Evolutionary conservation across 2,113 vertebrate species (phyloP).

Genomic region (Melospiza melodia): DNA sequence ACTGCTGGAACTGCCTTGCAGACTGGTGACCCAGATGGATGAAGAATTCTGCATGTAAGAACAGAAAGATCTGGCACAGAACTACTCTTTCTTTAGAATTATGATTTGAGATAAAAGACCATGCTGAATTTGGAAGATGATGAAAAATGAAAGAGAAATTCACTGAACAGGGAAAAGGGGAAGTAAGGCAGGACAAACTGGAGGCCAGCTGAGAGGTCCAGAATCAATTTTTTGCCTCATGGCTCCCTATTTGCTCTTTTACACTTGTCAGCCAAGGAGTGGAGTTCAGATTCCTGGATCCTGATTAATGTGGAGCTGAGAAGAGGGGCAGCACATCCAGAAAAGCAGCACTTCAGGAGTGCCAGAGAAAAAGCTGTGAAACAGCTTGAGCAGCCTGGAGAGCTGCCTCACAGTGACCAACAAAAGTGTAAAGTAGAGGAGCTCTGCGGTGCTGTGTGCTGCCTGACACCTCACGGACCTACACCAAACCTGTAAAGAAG

Average conservation of each 20-base stretch:
- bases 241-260: not conserved
- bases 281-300: not conserved
- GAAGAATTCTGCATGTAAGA: not conserved
- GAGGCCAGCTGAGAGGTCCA: not conserved
- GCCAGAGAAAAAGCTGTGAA: not conserved
- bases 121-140: not conserved
- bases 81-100: not conserved
- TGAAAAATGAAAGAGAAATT: not conserved
- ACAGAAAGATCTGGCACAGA: not conserved
- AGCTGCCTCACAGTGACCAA: not conserved
- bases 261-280: not conserved
- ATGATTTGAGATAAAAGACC: not conserved
- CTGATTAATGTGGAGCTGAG: not conserved
- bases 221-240: not conserved
- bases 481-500: not conserved
- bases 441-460: not conserved
- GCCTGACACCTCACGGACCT: not conserved
- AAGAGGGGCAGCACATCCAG: not conserved
- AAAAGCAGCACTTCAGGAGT: not conserved
- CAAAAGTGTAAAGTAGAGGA: not conserved
- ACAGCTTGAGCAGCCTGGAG: not conserved
- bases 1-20: not conserved
- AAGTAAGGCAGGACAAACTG: not conserved
- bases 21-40: not conserved
- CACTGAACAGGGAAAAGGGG: not conserved